phyloP scores from a whole-genome alignment of 2,113 vertebrate species.

The Aythya baeri region DNA sequence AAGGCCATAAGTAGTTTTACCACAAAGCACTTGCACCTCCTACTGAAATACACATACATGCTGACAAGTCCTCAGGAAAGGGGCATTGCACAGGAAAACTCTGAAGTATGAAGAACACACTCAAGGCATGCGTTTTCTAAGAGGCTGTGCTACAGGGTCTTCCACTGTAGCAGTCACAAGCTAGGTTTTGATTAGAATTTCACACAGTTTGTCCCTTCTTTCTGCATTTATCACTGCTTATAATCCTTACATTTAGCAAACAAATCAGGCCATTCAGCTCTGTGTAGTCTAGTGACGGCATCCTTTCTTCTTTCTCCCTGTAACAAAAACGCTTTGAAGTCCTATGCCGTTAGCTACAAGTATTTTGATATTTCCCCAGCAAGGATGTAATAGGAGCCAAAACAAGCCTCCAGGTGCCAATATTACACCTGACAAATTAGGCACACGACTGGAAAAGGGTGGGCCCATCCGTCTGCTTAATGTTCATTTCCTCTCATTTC shows the following conservation, averaged over 20 bases:
- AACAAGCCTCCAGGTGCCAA: conserved; percentile 86
- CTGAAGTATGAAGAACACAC: not conserved
- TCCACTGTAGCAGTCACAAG: not conserved
- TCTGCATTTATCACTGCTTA: conserved; percentile 24
- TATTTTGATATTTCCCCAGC: conserved; percentile 83
- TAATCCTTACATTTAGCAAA: conserved; percentile 57
- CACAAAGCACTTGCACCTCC: not conserved
- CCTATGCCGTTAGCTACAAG: conserved; percentile 71
- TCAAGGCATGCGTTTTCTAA: not conserved
- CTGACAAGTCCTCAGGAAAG: not conserved
- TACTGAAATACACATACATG: not conserved
- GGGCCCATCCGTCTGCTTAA: conserved; percentile 84
- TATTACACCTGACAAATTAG: conserved; percentile 89
- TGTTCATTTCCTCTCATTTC: conserved; percentile 88
- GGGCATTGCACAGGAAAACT: not conserved
- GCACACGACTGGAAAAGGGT: conserved; percentile 95
- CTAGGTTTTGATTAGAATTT: not conserved
- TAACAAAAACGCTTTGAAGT: conserved; percentile 82
- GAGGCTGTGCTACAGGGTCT: not conserved
- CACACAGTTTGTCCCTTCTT: not conserved
- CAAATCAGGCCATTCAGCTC: conserved; percentile 48
- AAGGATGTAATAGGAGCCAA: conserved; percentile 81
- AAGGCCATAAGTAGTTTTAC: not conserved
- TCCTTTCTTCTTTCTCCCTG: conserved; percentile 60
- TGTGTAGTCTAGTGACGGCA: conserved; percentile 66